Conservation (phyloP, 2,888 invertebrate species). For the Drosophila sordidapex region DNA sequence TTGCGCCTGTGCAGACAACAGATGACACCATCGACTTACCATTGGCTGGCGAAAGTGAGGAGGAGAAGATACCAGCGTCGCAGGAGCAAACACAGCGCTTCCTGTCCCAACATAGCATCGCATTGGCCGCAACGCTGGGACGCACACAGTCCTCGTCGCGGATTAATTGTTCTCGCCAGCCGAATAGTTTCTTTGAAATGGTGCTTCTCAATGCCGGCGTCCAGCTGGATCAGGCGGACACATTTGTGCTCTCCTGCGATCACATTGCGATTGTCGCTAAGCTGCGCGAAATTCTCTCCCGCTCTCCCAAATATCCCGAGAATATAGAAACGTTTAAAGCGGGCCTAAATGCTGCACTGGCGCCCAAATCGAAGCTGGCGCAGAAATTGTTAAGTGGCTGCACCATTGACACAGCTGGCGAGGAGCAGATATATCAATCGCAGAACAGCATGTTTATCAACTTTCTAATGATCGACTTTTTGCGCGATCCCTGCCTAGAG, state of each 20-base stretch:
- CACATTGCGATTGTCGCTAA: slow-evolving; percentile 86
- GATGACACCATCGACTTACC: slow-evolving; percentile 34
- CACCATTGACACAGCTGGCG: slow-evolving; percentile 80
- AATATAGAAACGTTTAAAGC: slow-evolving; percentile 86
- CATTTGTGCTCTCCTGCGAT: slow-evolving; percentile 84
- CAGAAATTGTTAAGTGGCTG: slow-evolving; percentile 83
- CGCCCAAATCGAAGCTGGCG: slow-evolving; percentile 67
- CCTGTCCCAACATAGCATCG: slow-evolving; percentile 82
- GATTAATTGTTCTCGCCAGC: slow-evolving; percentile 71
- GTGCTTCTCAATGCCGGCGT: slow-evolving; percentile 82
- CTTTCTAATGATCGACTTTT: slow-evolving; percentile 87
- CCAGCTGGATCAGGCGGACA: slow-evolving; percentile 78
- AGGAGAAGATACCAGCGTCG: slow-evolving; percentile 83
- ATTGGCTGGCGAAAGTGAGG: slow-evolving; percentile 77
- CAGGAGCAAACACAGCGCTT: slow-evolving; percentile 84
- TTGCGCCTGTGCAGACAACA: slow-evolving; percentile 19
- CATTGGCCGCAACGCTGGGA: slow-evolving; percentile 74
- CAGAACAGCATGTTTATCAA: slow-evolving; percentile 88
- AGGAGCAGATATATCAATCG: slow-evolving; percentile 81
- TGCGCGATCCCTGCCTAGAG: slow-evolving; percentile 87
- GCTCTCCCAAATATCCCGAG: slow-evolving; percentile 86
- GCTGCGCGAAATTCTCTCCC: slow-evolving; percentile 85
- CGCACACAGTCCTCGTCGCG: slow-evolving; percentile 76
- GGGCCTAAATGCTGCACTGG: slow-evolving; percentile 85
- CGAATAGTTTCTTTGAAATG: slow-evolving; percentile 83